Base-by-base conservation (phyloP, 2,888 invertebrate species). In the Chorisops tibialis region DNA sequence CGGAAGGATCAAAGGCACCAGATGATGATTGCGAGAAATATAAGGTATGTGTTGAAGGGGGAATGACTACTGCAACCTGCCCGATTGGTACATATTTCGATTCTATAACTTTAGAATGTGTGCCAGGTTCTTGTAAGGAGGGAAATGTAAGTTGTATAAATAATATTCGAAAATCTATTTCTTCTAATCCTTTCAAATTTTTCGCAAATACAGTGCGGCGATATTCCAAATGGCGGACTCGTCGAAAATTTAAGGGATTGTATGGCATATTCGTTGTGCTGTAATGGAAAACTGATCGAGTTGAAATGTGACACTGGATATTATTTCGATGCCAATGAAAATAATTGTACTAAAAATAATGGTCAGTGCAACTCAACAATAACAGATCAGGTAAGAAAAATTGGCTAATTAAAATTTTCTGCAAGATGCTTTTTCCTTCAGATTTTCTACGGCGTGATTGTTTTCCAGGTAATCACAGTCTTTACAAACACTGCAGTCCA, bases 11-110 rank as follows among this genome's bases (percentile, higher is more conserved):
- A n/a, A n/a, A n/a, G n/a, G n/a, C n/a, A n/a, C n/a, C n/a, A n/a
- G n/a, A n/a, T 22, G 59, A 59, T 41, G 68, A 66, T 37, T 72
- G 72, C n/a, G 68, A 67, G 7, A 41, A 63, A n/a, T 70, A 69
- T 7, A 63, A 67, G n/a, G 60, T 70, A 14, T 70, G 70, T 7
- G 67, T 63, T 9, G 64, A 69, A 38, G 71, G 70, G 1, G 69
- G 63, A 3, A 63, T 69, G 63, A 61, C 63, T 3, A 24, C 63
- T 4, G 65, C 69, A n/a, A 59, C 63, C 1, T 66, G 70, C 49
- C 54, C 66, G 3, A 43, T 50, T n/a, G 67, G 65, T 6, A 65
- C 70, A 56, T 66, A 68, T 24, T 72, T 67, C 22, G 69, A 70
- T 16, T 14, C 6, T 9, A 18, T 35, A 16, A 35, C 14, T 50